phyloP scores from a whole-genome alignment of 2,888 invertebrate species.

The Eledona agricola region DNA sequence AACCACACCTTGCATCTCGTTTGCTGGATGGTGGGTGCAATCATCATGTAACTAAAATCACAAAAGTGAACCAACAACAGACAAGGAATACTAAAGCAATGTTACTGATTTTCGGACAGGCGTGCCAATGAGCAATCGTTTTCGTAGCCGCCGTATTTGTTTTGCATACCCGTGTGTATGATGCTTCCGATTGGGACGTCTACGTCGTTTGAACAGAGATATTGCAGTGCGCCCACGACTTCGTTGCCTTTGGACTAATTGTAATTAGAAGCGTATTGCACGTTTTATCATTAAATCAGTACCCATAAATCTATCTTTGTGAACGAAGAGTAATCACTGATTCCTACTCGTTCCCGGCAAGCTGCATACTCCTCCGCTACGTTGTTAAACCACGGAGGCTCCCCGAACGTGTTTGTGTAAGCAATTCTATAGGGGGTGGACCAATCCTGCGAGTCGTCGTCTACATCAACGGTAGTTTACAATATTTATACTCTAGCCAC shows the following conservation, averaged over 20 bases:
- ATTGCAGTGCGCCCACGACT: slow-evolving; percentile 89
- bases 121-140: slow-evolving; percentile 96
- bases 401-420: slow-evolving; percentile 84
- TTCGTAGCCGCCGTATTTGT: slow-evolving; percentile 93
- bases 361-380: slow-evolving; percentile 91
- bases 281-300: slow-evolving; percentile 32
- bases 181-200: slow-evolving; percentile 93
- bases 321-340: slow-evolving; percentile 97
- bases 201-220: slow-evolving; percentile 94
- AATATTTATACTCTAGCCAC: slow-evolving; percentile 1
- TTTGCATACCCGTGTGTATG: slow-evolving; percentile 98
- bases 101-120: slow-evolving; percentile 85
- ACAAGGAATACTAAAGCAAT: neutral
- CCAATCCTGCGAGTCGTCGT: slow-evolving; percentile 56
- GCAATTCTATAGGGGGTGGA: slow-evolving; percentile 74
- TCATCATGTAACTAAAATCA: slow-evolving; percentile 89
- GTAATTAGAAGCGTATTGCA: slow-evolving; percentile 19
- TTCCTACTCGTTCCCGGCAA: slow-evolving; percentile 89
- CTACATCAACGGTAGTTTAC: slow-evolving; percentile 52
- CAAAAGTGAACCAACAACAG: neutral
- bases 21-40: slow-evolving; percentile 97
- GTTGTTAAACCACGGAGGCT: slow-evolving; percentile 92
- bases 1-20: slow-evolving; percentile 93
- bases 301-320: slow-evolving; percentile 96
- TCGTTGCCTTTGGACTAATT: slow-evolving; percentile 83